These are phyloP conservation scores for Diarsia dahlii DNA, from an alignment of 2,888 invertebrate genomes.

Conservation along the genomic window DNA sequence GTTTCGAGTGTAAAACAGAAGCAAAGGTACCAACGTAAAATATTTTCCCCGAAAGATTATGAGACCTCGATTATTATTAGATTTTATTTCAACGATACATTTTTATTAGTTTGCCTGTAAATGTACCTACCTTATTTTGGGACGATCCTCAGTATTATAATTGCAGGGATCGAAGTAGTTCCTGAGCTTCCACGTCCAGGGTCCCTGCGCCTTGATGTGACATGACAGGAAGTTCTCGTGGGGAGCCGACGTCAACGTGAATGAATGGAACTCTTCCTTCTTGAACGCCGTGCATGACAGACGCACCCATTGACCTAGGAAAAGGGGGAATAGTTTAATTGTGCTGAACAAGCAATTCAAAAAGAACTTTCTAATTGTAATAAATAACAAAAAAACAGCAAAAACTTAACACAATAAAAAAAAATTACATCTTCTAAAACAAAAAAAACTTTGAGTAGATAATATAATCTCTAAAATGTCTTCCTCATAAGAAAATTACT, in stretches of 20 bases:
- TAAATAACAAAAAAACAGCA: neutral
- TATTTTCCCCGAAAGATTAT: neutral
- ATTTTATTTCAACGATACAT: neutral
- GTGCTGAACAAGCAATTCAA: neutral
- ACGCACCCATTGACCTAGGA: constrained; percentile 97
- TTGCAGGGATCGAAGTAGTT: constrained; percentile 98
- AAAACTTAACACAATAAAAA: no score
- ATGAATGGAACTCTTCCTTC: constrained; percentile 98
- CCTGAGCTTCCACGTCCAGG: constrained; percentile 99
- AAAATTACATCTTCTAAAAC: no score
- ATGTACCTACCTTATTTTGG: constrained; percentile 93
- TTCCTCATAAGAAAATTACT: neutral
- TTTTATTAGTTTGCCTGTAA: neutral
- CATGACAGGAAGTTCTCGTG: constrained; percentile 98
- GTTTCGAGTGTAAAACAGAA: neutral
- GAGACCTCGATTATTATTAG: neutral
- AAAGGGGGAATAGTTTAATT: neutral
- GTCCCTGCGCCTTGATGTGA: constrained; percentile 97
- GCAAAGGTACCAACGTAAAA: neutral
- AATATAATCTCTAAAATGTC: neutral
- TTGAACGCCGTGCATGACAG: constrained; percentile 97
- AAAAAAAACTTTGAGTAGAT: no score
- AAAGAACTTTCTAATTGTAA: neutral
- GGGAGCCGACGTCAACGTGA: constrained; percentile 98
- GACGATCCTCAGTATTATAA: constrained; percentile 96